phyloP scores from a whole-genome alignment of 2,888 invertebrate genomes.

The Perizoma affinitatum region DNA sequence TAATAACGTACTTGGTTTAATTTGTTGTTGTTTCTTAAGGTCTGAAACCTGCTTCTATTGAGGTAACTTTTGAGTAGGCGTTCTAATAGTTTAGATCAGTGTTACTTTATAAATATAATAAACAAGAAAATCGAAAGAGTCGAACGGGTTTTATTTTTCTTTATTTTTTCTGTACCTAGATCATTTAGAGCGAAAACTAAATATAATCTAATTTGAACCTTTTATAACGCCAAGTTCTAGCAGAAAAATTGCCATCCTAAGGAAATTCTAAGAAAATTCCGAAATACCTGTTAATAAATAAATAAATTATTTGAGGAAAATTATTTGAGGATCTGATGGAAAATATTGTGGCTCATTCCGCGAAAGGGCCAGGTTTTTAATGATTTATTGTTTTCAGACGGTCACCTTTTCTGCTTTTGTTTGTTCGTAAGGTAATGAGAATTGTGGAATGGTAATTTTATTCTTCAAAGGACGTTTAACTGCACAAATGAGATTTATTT shows the following conservation, averaged over 20 bases:
- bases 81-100: no score
- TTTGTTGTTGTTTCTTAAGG: no score
- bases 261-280: constrained; percentile 7
- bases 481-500: constrained; percentile 28
- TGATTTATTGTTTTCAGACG: constrained; percentile 39
- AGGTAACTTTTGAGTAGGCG: no score
- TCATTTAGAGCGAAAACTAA: not conserved
- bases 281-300: constrained; percentile 20
- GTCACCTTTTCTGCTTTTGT: constrained; percentile 40
- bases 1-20: no score
- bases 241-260: constrained; percentile 6
- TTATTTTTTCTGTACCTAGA: not conserved
- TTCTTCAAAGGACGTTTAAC: constrained; percentile 49
- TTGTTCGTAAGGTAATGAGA: constrained; percentile 48
- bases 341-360: constrained; percentile 37
- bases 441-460: constrained; percentile 54
- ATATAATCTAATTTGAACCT: no score
- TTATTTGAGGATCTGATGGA: constrained; percentile 25
- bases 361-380: constrained; percentile 36
- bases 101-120: no score
- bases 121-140: no score
- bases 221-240: not conserved
- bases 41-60: no score
- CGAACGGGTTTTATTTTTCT: no score
- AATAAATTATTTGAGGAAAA: constrained; percentile 29